phyloP scores from a whole-genome alignment of 2,113 vertebrate genomes.

The Psittacula cyanocephala region DNA sequence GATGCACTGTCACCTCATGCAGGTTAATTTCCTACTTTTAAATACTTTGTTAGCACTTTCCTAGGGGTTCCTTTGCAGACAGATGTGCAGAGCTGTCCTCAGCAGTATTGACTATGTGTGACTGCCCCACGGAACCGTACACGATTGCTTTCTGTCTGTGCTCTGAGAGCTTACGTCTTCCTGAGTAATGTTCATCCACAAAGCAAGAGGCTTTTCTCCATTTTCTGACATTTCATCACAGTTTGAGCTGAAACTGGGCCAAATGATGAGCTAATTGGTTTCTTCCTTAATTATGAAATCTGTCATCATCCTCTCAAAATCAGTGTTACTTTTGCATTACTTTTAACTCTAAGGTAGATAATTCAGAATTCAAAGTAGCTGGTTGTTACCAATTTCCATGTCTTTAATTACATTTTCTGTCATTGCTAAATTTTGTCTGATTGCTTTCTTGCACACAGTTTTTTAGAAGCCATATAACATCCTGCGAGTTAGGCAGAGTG shows the following conservation, averaged over 20 bases:
- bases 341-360: neutral
- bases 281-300: neutral
- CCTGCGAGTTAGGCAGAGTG: neutral
- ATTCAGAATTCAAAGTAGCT: slow-evolving; percentile 2
- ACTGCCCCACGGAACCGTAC: neutral
- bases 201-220: neutral
- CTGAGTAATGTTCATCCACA: neutral
- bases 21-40: neutral
- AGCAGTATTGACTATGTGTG: neutral
- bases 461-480: neutral
- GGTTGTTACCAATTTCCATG: neutral
- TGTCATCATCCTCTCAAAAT: slow-evolving; percentile 36
- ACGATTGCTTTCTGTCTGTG: accelerated
- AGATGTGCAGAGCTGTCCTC: accelerated
- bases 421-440: neutral
- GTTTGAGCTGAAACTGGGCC: neutral
- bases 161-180: neutral
- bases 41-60: neutral
- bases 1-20: neutral
- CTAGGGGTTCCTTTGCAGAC: neutral
- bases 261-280: neutral
- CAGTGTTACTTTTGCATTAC: neutral
- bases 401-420: slow-evolving; percentile 6
- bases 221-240: neutral
- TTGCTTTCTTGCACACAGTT: neutral